Conservation (phyloP, 2,113 vertebrate species). For the Cochlearius cochlearius region DNA sequence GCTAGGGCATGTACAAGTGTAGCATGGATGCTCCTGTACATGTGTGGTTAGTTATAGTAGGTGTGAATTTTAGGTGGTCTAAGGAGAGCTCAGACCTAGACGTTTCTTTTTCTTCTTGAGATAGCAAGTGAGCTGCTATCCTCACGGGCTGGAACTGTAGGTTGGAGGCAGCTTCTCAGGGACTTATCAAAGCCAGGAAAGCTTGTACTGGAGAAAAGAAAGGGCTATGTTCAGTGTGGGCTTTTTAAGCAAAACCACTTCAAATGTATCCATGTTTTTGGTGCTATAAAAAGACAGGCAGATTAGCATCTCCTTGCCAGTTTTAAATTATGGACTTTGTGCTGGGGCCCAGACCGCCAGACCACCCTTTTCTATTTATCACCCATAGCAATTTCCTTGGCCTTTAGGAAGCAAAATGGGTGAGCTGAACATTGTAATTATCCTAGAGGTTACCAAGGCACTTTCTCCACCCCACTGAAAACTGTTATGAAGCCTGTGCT, state of each 20-base stretch:
- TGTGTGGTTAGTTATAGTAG: not conserved
- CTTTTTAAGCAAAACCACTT: not conserved
- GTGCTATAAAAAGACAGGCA: not conserved
- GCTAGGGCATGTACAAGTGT: not conserved
- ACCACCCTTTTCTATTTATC: constrained; percentile 24
- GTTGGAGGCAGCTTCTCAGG: not conserved
- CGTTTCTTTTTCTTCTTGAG: not conserved
- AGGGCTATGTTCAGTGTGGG: not conserved
- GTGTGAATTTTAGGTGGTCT: not conserved
- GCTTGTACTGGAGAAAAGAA: not conserved
- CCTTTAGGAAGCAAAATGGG: not conserved
- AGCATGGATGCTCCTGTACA: rapidly evolving
- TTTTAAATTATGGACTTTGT: not conserved
- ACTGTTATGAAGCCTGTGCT: not conserved
- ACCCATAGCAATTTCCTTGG: not conserved
- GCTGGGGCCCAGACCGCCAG: not conserved
- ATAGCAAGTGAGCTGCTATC: not conserved
- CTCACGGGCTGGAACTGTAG: not conserved
- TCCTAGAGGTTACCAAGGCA: not conserved
- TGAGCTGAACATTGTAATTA: not conserved
- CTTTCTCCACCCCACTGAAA: not conserved
- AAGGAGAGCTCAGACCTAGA: not conserved
- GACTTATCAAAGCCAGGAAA: not conserved
- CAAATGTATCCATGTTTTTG: not conserved
- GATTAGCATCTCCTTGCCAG: not conserved